Evolutionary conservation across 92 coral and sea anemone species (phyloP).

Genomic region (Heteractis magnifica): DNA sequence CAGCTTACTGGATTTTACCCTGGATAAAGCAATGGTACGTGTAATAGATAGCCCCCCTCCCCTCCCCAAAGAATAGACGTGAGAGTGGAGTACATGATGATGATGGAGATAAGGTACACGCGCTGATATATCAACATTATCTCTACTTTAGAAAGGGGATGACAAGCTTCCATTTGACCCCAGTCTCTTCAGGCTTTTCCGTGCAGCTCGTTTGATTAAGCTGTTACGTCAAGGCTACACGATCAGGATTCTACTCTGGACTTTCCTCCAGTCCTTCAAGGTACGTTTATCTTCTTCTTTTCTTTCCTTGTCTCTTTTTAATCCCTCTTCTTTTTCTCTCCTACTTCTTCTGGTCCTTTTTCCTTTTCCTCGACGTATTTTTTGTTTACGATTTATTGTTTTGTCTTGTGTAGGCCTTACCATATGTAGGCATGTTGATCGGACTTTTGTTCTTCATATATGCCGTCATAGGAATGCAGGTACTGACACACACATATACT

Average conservation of each 20-base stretch:
- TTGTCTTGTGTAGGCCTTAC: conserved; percentile 67
- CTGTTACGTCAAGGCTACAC: conserved; percentile 93
- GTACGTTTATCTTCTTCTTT: conserved; percentile 28
- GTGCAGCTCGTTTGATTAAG: conserved; percentile 95
- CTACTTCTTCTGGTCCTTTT: no score
- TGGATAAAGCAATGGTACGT: conserved; percentile 60
- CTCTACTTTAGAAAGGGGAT: not conserved
- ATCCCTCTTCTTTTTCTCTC: not conserved
- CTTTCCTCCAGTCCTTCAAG: conserved; percentile 97
- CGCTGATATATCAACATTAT: not conserved
- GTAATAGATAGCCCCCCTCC: not conserved
- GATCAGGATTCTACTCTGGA: conserved; percentile 89
- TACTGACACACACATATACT: conserved; percentile 3
- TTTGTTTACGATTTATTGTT: not conserved
- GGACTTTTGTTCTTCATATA: conserved; percentile 94
- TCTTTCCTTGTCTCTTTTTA: not conserved
- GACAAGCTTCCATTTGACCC: conserved; percentile 77
- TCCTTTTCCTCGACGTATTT: no score
- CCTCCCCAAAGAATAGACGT: no score
- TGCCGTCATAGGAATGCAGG: conserved; percentile 99
- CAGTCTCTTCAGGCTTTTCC: conserved; percentile 94
- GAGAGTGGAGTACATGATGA: not conserved
- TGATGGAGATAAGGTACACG: not conserved
- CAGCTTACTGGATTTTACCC: conserved; percentile 69
- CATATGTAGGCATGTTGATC: conserved; percentile 94